phyloP scores from a whole-genome alignment of 2,888 invertebrate species.

The Diachrysia chrysitis region DNA sequence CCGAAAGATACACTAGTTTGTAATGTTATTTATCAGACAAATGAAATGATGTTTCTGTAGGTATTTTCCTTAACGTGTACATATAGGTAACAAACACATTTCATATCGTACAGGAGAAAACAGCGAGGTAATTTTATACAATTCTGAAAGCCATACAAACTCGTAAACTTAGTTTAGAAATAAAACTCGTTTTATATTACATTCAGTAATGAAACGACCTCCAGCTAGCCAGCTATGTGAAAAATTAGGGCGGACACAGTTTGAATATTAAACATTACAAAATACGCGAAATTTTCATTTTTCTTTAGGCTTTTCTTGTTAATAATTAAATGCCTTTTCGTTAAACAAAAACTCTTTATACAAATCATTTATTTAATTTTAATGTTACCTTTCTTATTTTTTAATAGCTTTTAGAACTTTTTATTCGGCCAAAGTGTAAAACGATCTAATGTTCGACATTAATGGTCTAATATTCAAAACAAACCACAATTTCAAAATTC shows the following conservation, averaged over 20 bases:
- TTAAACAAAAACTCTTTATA: not conserved
- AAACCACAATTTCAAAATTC: too few species aligned
- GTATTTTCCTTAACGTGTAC: too few species aligned
- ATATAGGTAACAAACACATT: too few species aligned
- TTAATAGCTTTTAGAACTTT: not conserved
- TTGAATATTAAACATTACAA: slow-evolving; percentile 41
- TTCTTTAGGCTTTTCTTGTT: slow-evolving; percentile 5
- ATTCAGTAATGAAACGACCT: slow-evolving; percentile 34
- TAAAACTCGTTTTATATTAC: slow-evolving; percentile 28
- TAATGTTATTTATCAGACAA: too few species aligned
- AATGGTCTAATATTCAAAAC: too few species aligned
- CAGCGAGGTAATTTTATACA: not conserved
- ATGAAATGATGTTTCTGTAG: too few species aligned
- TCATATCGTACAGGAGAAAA: too few species aligned
- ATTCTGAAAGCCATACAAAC: slow-evolving; percentile 1
- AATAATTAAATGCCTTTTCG: slow-evolving; percentile 6
- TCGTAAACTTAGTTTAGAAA: slow-evolving; percentile 25
- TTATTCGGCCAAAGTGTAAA: too few species aligned
- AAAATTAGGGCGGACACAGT: slow-evolving; percentile 29
- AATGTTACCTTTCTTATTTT: not conserved
- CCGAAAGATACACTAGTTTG: too few species aligned
- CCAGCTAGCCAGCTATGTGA: slow-evolving; percentile 25
- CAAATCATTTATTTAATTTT: not conserved
- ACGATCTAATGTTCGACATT: too few species aligned
- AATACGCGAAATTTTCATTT: slow-evolving; percentile 30